phyloP scores from a whole-genome alignment of 2,113 vertebrate genomes.

The Oostethus manadensis region DNA sequence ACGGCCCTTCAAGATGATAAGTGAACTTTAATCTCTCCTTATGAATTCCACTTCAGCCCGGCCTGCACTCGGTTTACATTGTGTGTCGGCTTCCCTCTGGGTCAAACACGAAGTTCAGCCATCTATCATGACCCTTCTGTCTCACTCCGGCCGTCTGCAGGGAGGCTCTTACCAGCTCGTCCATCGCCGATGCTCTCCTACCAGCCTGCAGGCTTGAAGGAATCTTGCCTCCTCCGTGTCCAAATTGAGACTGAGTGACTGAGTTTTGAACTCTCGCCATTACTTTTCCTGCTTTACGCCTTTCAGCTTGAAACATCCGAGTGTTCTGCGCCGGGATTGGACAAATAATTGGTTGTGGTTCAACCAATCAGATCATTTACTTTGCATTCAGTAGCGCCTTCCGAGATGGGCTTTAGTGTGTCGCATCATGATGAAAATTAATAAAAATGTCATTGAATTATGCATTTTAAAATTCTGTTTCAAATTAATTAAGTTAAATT shows the following conservation, averaged over 20 bases:
- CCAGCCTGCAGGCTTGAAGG: slow-evolving; percentile 29
- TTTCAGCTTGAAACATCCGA: slow-evolving; percentile 9
- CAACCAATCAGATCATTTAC: too few species aligned
- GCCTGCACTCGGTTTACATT: slow-evolving; percentile 23
- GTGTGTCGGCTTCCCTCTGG: slow-evolving; percentile 29
- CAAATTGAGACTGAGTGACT: slow-evolving; percentile 43
- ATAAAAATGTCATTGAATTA: too few species aligned
- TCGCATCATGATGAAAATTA: too few species aligned
- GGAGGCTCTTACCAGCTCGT: slow-evolving; percentile 32
- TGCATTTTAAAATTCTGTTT: too few species aligned
- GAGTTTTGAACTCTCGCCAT: slow-evolving; percentile 25
- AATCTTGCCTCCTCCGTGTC: slow-evolving; percentile 27
- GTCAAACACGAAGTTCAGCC: slow-evolving; percentile 39
- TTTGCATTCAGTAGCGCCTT: too few species aligned
- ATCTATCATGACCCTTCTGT: slow-evolving; percentile 36
- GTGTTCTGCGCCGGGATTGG: background rate
- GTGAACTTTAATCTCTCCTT: slow-evolving; percentile 28
- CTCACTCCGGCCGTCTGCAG: slow-evolving; percentile 29
- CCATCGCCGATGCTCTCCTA: slow-evolving; percentile 35
- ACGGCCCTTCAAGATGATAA: slow-evolving; percentile 14
- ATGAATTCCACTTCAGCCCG: slow-evolving; percentile 12
- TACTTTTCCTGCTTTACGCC: slow-evolving; percentile 15
- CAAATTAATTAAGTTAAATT: too few species aligned
- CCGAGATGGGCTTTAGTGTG: too few species aligned
- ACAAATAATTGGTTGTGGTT: too few species aligned